Conservation (phyloP, 2,888 invertebrate genomes). For the Acronicta aceris region DNA sequence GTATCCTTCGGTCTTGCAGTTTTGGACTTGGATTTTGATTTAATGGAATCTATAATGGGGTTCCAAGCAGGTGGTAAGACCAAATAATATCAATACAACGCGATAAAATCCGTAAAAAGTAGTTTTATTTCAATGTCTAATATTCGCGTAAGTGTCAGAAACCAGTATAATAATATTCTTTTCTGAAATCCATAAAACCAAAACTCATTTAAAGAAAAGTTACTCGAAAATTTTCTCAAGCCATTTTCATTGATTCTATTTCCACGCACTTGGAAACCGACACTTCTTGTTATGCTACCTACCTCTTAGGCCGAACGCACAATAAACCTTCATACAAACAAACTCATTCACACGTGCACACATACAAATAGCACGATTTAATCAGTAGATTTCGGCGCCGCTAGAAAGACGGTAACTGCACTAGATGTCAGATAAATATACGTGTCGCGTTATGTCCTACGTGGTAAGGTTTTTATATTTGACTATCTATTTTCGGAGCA, state of each 20-base stretch:
- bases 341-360: slow-evolving; percentile 57
- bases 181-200: no score
- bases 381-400: slow-evolving; percentile 77
- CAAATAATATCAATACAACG: no score
- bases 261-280: background rate
- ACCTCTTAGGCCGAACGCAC: slow-evolving; percentile 30
- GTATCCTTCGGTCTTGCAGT: no score
- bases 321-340: slow-evolving; percentile 41
- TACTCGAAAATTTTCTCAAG: background rate
- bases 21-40: no score
- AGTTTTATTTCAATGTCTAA: no score
- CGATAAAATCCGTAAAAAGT: no score
- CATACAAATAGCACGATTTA: slow-evolving; percentile 60
- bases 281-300: slow-evolving; percentile 37
- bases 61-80: no score
- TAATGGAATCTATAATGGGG: no score
- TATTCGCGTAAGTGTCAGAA: no score
- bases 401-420: slow-evolving; percentile 78
- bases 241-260: background rate
- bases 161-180: no score
- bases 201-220: no score
- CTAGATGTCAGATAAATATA: slow-evolving; percentile 80
- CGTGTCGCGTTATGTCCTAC: slow-evolving; percentile 81
- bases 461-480: slow-evolving; percentile 69
- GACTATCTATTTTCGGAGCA: slow-evolving; percentile 53